A percentile compares a stretch with the other conserved stretches of the same genome.
Evolutionary conservation across 1,140 invertebrate species (phyloP).

Genomic region (Chironomus tepperi): DNA sequence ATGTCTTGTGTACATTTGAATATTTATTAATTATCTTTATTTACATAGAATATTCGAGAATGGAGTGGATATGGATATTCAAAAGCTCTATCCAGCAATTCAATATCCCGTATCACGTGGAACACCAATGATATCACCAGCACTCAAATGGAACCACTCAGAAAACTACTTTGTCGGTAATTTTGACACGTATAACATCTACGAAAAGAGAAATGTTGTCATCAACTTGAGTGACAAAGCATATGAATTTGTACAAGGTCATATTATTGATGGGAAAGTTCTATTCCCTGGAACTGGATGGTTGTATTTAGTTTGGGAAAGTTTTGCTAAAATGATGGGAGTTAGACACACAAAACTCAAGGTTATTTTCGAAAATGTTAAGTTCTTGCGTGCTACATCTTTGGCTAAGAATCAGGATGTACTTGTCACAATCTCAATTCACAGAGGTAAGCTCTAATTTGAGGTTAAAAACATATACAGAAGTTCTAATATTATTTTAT

Average conservation of each 20-base stretch:
- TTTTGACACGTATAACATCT: slow-evolving; percentile 30
- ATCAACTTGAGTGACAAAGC: slow-evolving; percentile 57
- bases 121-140: slow-evolving; percentile 65
- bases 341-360: slow-evolving; percentile 60
- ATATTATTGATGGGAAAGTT: slow-evolving; percentile 80
- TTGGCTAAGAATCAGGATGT: slow-evolving; percentile 58
- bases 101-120: slow-evolving; percentile 67
- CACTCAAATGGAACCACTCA: slow-evolving; percentile 86
- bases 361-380: slow-evolving; percentile 79
- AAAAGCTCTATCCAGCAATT: slow-evolving; percentile 52
- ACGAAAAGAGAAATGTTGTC: slow-evolving; percentile 47
- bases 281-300: slow-evolving; percentile 87
- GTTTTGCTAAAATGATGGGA: slow-evolving; percentile 69
- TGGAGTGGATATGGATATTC: slow-evolving; percentile 41
- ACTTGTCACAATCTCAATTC: slow-evolving; percentile 70
- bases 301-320: slow-evolving; percentile 77
- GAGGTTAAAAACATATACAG: too few relatives aligned
- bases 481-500: not conserved
- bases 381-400: slow-evolving; percentile 73
- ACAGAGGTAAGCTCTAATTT: slow-evolving; percentile 44
- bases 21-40: slow-evolving; percentile 19
- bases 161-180: slow-evolving; percentile 53
- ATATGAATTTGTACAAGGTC: slow-evolving; percentile 69
- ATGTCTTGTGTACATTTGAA: slow-evolving; percentile 27
- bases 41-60: slow-evolving; percentile 40